Evolutionary conservation across 2,113 vertebrate genomes (phyloP).

Genomic region (Noctilio leporinus): DNA sequence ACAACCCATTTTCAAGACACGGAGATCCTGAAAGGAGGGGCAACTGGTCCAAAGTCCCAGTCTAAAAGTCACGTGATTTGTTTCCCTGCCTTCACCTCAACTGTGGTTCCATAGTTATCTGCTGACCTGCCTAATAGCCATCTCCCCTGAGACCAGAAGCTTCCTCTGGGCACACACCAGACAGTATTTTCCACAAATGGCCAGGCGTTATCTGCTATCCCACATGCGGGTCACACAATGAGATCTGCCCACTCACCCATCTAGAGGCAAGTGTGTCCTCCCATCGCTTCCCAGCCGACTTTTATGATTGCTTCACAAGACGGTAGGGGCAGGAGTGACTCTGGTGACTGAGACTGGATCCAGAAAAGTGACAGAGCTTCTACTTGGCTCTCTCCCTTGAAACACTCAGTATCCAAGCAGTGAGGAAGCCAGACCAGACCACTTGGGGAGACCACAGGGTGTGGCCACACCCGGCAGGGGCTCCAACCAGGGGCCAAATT

Average conservation of each 20-base stretch:
- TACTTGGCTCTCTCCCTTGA: no score
- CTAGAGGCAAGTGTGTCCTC: not conserved
- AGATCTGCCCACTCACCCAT: not conserved
- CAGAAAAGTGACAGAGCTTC: not conserved
- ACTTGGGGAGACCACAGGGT: fast-evolving
- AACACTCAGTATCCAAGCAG: fast-evolving
- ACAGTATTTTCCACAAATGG: not conserved
- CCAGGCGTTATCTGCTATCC: not conserved
- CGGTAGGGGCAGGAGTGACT: not conserved
- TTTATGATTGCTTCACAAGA: not conserved
- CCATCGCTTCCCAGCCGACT: not conserved
- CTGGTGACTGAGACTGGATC: not conserved
- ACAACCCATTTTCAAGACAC: not conserved
- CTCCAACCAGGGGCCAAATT: no score
- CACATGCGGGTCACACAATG: not conserved
- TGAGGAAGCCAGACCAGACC: not conserved
- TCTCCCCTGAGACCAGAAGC: not conserved
- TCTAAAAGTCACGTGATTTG: not conserved
- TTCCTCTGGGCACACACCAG: not conserved
- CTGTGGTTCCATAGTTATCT: fast-evolving
- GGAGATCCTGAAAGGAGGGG: not conserved
- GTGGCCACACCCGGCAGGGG: fast-evolving
- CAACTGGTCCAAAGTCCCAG: not conserved
- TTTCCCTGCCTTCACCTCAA: not conserved
- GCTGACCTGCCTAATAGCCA: fast-evolving